Evolutionary conservation across 2,113 vertebrate species (phyloP).

Genomic region (Nasalis larvatus): DNA sequence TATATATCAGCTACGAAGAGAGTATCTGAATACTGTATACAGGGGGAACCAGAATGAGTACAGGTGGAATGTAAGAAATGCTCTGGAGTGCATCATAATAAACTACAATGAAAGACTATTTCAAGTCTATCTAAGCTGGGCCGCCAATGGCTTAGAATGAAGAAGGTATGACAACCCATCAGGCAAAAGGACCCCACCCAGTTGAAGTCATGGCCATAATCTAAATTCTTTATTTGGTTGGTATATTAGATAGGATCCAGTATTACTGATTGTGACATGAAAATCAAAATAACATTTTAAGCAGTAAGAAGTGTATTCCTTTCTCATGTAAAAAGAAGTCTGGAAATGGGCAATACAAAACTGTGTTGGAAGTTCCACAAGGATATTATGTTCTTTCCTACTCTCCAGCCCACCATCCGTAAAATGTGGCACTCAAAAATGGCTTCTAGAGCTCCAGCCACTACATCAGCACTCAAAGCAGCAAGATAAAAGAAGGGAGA

Average conservation of each 20-base stretch:
- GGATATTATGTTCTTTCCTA: background rate
- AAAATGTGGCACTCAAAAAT: background rate
- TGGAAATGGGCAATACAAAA: background rate
- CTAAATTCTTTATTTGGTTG: background rate
- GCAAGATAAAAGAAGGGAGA: background rate
- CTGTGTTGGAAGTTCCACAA: background rate
- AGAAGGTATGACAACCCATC: background rate
- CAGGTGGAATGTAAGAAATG: background rate
- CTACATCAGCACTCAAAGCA: background rate
- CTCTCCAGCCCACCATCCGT: background rate
- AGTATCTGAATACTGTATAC: background rate
- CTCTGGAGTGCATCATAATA: background rate
- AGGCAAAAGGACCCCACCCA: background rate
- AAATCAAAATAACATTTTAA: background rate
- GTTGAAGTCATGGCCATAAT: background rate
- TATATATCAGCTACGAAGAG: background rate
- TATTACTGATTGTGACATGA: background rate
- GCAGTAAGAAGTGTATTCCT: background rate
- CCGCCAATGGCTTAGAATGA: background rate
- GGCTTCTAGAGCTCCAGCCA: background rate
- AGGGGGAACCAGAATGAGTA: background rate
- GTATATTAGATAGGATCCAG: background rate
- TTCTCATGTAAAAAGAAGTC: background rate
- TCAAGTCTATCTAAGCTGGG: background rate
- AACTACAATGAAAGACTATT: background rate